These are phyloP conservation scores for Drosophila bipectinata DNA, from an alignment of 1,140 invertebrate genomes.

Conservation along the genomic window DNA sequence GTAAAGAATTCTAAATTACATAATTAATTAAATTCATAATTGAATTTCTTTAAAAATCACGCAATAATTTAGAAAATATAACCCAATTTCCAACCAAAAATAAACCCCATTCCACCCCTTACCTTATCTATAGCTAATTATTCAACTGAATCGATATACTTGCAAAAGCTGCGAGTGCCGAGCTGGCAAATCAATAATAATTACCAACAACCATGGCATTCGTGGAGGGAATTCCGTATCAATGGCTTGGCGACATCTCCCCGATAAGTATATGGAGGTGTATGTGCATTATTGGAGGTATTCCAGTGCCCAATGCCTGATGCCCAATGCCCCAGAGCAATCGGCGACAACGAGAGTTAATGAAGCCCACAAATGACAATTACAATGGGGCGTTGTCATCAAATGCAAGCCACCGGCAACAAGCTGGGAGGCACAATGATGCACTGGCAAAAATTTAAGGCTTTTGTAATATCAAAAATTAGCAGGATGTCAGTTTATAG, in stretches of 20 bases:
- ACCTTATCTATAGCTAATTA: slow-evolving; percentile 15
- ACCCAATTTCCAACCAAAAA: neutral
- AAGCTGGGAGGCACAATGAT: slow-evolving; percentile 19
- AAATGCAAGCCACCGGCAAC: slow-evolving; percentile 23
- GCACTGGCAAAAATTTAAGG: slow-evolving; percentile 6
- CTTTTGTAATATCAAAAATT: too few species aligned
- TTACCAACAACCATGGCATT: slow-evolving; percentile 32
- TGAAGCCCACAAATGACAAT: slow-evolving; percentile 70
- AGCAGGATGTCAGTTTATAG: too few species aligned
- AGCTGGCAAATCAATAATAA: slow-evolving; percentile 62
- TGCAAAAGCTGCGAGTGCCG: neutral
- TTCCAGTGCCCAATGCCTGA: neutral
- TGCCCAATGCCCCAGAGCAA: slow-evolving; percentile 16
- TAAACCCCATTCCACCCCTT: neutral
- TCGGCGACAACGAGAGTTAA: slow-evolving; percentile 58
- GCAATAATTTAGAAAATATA: too few species aligned
- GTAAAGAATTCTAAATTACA: too few species aligned
- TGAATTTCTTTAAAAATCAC: too few species aligned
- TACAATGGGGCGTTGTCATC: slow-evolving; percentile 61
- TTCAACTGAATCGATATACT: slow-evolving; percentile 20
- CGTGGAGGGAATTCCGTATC: slow-evolving; percentile 25
- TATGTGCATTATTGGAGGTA: slow-evolving; percentile 1
- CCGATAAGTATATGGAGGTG: slow-evolving; percentile 13
- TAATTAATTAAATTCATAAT: too few species aligned
- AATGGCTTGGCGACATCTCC: slow-evolving; percentile 12